Percentiles rank a stretch among this genome's conserved stretches.
These are phyloP conservation scores for Cepphus grylle DNA, from an alignment of 2,113 vertebrate species.

Conservation along the genomic window DNA sequence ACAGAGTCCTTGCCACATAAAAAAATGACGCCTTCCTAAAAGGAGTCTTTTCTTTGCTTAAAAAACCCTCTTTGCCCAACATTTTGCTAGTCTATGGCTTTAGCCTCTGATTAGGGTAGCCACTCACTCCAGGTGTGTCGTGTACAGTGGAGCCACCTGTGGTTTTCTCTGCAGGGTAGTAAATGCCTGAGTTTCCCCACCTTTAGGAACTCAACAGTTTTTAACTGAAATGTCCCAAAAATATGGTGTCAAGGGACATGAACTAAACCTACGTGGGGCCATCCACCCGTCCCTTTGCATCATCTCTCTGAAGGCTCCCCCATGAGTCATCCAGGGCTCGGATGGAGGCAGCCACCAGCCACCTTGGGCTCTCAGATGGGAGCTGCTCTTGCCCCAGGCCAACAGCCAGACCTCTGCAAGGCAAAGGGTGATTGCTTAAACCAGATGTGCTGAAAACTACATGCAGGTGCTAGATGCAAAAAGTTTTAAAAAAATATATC, in stretches of 20 bases:
- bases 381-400: neutral
- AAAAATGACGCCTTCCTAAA: neutral
- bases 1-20: conserved; percentile 16
- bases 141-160: neutral
- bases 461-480: neutral
- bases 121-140: neutral
- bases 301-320: neutral
- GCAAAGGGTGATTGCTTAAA: neutral
- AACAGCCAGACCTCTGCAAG: neutral
- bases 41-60: neutral
- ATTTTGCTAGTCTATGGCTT: neutral
- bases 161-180: neutral
- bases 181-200: neutral
- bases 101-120: neutral
- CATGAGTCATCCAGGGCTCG: neutral
- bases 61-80: neutral
- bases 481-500: neutral
- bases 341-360: neutral
- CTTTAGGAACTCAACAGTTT: neutral
- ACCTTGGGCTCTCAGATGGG: neutral
- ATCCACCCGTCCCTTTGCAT: neutral
- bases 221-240: neutral
- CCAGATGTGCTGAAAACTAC: neutral
- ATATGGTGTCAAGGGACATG: neutral
- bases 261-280: neutral